A percentile compares a stretch with the other conserved stretches of the same genome.
Conservation (phyloP, 2,113 vertebrate species). For the Smithornis capensis region DNA sequence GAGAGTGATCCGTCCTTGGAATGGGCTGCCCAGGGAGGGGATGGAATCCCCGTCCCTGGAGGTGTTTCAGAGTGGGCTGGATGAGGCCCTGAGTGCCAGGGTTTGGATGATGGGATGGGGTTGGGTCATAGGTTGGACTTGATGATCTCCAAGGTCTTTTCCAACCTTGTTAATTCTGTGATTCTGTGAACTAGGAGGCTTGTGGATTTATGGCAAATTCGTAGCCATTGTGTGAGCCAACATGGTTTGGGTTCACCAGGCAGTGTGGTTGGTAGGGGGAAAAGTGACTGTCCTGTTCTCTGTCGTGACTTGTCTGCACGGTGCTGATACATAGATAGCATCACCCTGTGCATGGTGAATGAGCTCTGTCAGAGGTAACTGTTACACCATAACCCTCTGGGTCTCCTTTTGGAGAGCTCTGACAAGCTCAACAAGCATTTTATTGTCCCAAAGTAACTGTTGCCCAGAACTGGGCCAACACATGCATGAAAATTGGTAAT, state of each 20-base stretch:
- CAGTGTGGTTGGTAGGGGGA: not conserved
- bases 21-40: too few relatives aligned
- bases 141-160: too few relatives aligned
- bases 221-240: not conserved
- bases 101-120: too few relatives aligned
- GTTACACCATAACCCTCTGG: not conserved
- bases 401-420: not conserved
- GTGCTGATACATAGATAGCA: not conserved
- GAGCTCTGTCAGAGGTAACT: not conserved
- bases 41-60: too few relatives aligned
- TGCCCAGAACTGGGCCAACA: not conserved
- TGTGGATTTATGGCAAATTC: not conserved
- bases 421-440: not conserved
- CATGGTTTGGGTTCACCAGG: not conserved
- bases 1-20: too few relatives aligned
- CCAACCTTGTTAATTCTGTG: too few relatives aligned
- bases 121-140: too few relatives aligned
- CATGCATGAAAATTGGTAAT: not conserved
- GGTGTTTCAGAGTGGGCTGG: too few relatives aligned
- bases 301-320: not conserved
- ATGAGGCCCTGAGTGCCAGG: too few relatives aligned
- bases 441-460: not conserved
- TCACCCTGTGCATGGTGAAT: not conserved
- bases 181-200: too few relatives aligned
- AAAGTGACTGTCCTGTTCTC: not conserved